Evolutionary conservation across 2,113 vertebrate species (phyloP), one percentile per base, ranked within the genome.

Genomic region (Embiotoca jacksoni): DNA sequence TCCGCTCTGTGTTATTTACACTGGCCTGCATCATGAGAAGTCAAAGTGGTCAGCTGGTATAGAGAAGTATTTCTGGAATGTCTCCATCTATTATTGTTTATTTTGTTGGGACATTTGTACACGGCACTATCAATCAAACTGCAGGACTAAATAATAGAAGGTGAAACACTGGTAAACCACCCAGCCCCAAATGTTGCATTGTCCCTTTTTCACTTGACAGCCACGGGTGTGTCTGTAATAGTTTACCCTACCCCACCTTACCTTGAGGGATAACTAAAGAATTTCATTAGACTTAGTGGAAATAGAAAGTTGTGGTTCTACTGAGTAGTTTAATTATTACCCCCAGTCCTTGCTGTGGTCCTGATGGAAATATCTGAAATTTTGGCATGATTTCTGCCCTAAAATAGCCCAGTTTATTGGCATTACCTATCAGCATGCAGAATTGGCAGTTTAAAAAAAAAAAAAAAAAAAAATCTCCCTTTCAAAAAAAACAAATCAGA

Each of bases 281-380:
- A 74, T 62, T 79, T 58, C 39, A 72, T 65, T 61, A 67, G 31
- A 49, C 61, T 31, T 62, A 56, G 31, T 56, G 41, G n/a, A 2
- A 74, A 66, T 5, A 0, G 15, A 62, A 30, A 36, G 7, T n/a
- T 54, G 14, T 46, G 15, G 10, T 6, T 33, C 13, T 60, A 37
- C 49, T 74, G 39, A 60, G 46, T 59, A 14, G 61, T 35, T 7
- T 36, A 4, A 41, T 33, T 14, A 16, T 23, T 53, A 3, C 58
- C 37, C 30, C 31, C 50, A 53, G 41, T 31, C 33, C 41, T 49
- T 47, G 36, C 9, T 10, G 44, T 37, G 31, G 23, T 69, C 53
- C 57, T 53, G 55, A 46, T 14, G 37, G 60, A 75, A 72, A 76
- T 13, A 36, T 44, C 4, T 36, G 15, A 76, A 63, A 13, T 47